Base-by-base conservation (phyloP, 1,140 invertebrate genomes). In the Drosophila neocordata region DNA sequence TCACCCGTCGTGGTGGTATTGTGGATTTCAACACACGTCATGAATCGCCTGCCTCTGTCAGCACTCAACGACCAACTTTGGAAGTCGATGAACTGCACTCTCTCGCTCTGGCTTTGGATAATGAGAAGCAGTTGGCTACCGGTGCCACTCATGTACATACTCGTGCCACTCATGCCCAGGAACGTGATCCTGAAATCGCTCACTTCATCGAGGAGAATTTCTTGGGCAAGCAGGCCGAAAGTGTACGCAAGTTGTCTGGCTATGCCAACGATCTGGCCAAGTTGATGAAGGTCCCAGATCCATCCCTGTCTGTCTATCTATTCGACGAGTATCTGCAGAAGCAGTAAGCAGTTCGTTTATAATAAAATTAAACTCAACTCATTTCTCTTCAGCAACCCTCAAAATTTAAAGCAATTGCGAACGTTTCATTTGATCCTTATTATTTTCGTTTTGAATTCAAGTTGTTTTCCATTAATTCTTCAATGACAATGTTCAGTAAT, bases 281-380 rank as follows among this genome's bases (percentile, higher is more conserved):
- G 52, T 92, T 97, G 71, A 92, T 96, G 35, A 89, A 89, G 15
- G 92, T 93, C 68, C 92, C 91, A 4, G 94, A 96, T 71, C 91
- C 93, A 60, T 94, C 95, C 3, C 90, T 96, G 48, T 92, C 94
- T 9, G 75, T 96, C 67, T 96, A 94, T 83, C 79, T 97, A 53
- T 96, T 96, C 89, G 96, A 97, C 91, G 95, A 96, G 89, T 95
- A 96, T 79, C 93, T 97, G 67, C 92, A 95, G 73, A 95, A 95
- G 88, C 83, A 91, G 72, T 90, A 91, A 89, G 67, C 18, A 57
- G 59, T 64, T 57, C 15, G n/a, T 13, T 57, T 12, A 1, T 12
- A 38, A n/a, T 31, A 60, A n/a, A n/a, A n/a, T n/a, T n/a, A n/a
- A n/a, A 55, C 27, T 35, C 8, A 41, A 57, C 35, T 58, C 24